Evolutionary conservation across 2,888 invertebrate species (phyloP).

Genomic region (Gasteruption jaculator): DNA sequence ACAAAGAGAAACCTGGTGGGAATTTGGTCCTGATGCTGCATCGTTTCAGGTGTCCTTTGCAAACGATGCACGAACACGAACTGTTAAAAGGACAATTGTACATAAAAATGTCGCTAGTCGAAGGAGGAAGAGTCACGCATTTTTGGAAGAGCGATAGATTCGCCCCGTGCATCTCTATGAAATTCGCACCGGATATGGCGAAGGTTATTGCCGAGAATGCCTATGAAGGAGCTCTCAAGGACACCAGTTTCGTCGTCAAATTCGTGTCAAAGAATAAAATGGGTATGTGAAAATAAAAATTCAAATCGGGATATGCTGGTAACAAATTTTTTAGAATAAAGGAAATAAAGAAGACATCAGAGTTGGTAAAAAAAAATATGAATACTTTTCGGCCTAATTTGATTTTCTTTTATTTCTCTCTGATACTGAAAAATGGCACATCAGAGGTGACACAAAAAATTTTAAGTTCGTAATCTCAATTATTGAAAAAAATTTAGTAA

Average conservation of each 20-base stretch:
- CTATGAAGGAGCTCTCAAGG: constrained; percentile 60
- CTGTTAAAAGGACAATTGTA: constrained; percentile 68
- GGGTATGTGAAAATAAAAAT: constrained; percentile 43
- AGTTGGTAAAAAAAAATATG: no score
- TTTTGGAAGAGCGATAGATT: constrained; percentile 74
- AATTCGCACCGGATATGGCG: constrained; percentile 66
- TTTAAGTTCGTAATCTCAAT: no score
- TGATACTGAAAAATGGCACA: background rate
- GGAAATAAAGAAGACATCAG: background rate
- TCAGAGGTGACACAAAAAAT: background rate
- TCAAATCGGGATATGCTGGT: no score
- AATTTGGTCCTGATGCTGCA: constrained; percentile 61
- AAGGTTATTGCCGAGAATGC: constrained; percentile 60
- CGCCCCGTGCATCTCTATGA: constrained; percentile 70
- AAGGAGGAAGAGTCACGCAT: constrained; percentile 58
- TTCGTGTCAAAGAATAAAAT: constrained; percentile 65
- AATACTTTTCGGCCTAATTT: no score
- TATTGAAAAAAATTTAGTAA: no score
- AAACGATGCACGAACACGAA: constrained; percentile 71
- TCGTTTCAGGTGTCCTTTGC: constrained; percentile 63
- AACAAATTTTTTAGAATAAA: background rate
- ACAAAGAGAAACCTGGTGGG: constrained; percentile 63
- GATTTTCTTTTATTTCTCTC: background rate
- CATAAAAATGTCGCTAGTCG: constrained; percentile 71
- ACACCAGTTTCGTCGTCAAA: constrained; percentile 64